A percentile compares a stretch with the other conserved stretches of the same genome.
These are phyloP conservation scores for Brenthis ino DNA, from an alignment of 2,888 invertebrate genomes.

Conservation along the genomic window DNA sequence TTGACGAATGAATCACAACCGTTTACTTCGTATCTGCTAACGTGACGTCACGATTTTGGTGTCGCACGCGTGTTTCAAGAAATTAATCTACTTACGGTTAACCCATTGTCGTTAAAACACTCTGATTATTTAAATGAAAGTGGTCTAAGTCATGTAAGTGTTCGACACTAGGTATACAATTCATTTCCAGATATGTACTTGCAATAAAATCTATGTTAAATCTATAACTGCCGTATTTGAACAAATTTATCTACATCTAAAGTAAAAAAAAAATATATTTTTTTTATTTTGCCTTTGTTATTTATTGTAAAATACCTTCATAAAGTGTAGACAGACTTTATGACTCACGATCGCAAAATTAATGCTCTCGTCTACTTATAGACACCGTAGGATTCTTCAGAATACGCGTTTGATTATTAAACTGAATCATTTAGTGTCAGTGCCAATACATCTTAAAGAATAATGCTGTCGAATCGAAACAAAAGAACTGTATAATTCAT, in stretches of 20 bases:
- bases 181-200: background rate
- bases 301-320: background rate
- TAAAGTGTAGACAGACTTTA: constrained; percentile 16
- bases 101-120: constrained; percentile 13
- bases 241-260: too few relatives aligned
- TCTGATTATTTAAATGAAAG: constrained; percentile 1
- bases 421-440: constrained; percentile 32
- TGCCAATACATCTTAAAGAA: constrained; percentile 34
- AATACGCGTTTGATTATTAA: constrained; percentile 23
- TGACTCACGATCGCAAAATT: constrained; percentile 30
- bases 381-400: constrained; percentile 23
- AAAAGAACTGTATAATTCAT: constrained; percentile 29
- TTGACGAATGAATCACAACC: constrained; percentile 74
- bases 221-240: too few relatives aligned
- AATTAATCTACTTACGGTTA: constrained; percentile 21
- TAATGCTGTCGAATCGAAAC: constrained; percentile 30
- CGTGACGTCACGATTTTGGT: constrained; percentile 77
- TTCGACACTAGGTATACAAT: background rate
- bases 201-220: background rate
- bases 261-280: too few relatives aligned
- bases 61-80: constrained; percentile 63
- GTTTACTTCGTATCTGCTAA: constrained; percentile 60
- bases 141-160: background rate
- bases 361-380: constrained; percentile 25
- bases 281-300: background rate